Conservation (phyloP, 1,140 invertebrate species). For the Hirudo medicinalis region DNA sequence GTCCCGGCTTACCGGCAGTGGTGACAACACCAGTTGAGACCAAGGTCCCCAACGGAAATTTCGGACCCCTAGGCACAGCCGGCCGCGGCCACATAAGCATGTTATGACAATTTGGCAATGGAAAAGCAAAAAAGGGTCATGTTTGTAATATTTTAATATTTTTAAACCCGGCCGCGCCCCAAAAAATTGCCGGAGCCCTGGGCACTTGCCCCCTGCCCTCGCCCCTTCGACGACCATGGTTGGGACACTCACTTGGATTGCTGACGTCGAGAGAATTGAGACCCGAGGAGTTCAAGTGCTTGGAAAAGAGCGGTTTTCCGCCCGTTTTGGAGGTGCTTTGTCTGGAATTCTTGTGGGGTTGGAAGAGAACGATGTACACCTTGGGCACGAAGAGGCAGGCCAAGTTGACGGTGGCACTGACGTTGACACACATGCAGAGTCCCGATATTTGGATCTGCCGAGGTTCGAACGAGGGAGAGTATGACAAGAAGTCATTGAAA, state of each 20-base stretch:
- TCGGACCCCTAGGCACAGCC: too few species aligned
- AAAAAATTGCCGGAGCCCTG: too few species aligned
- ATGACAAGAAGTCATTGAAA: too few species aligned
- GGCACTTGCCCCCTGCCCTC: too few species aligned
- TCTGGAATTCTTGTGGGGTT: slow-evolving; percentile 61
- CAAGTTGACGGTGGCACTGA: slow-evolving; percentile 62
- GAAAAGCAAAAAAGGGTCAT: too few species aligned
- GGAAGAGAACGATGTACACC: slow-evolving; percentile 60
- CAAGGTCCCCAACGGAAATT: not conserved
- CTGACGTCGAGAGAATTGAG: slow-evolving; percentile 11
- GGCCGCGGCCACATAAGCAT: too few species aligned
- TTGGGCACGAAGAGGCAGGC: slow-evolving; percentile 65
- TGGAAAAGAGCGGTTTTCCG: slow-evolving; percentile 6
- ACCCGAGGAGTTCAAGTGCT: not conserved
- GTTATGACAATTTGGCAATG: too few species aligned
- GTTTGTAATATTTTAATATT: not conserved
- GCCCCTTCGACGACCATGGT: too few species aligned
- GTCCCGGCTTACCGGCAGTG: too few species aligned
- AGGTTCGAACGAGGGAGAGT: not conserved
- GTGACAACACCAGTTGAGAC: too few species aligned
- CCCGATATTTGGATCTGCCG: slow-evolving; percentile 60
- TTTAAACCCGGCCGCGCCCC: not conserved
- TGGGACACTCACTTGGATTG: slow-evolving; percentile 1
- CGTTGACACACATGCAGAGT: slow-evolving; percentile 62
- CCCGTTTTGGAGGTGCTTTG: slow-evolving; percentile 6